Evolutionary conservation across 37 sponge, comb jelly and placozoan genomes (phyloP).

Genomic region (Bolinopsis microptera): DNA sequence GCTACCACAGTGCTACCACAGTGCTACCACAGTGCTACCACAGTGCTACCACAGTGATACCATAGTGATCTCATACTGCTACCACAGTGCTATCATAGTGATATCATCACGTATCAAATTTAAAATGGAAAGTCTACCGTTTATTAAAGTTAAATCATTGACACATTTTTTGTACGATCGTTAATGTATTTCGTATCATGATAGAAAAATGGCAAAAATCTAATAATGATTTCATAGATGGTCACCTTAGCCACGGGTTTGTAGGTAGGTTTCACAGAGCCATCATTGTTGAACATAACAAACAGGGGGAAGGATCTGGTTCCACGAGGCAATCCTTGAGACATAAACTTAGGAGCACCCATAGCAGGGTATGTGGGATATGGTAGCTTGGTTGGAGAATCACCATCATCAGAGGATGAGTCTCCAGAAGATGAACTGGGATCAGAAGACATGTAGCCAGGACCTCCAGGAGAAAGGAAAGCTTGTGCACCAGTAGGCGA

Average conservation of each 20-base stretch:
- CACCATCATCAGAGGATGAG: conserved; percentile 7
- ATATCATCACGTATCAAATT: no score
- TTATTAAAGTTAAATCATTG: no score
- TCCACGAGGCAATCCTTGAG: background rate
- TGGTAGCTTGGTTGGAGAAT: conserved; percentile 25
- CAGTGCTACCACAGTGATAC: no score
- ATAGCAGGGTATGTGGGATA: background rate
- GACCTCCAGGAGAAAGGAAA: background rate
- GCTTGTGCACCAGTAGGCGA: background rate
- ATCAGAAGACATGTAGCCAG: conserved; percentile 42
- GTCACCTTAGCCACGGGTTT: conserved; percentile 6
- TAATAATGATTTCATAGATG: no score
- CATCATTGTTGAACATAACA: conserved; percentile 5
- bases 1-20: no score
- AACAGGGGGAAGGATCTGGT: conserved; percentile 7
- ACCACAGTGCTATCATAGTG: no score
- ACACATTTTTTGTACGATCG: no score
- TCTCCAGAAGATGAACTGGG: conserved; percentile 29
- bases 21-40: no score
- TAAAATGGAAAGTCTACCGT: no score
- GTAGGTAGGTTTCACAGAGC: conserved; percentile 11
- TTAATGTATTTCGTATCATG: no score
- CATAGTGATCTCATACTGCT: no score
- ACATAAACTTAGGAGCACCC: background rate
- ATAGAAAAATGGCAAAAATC: no score